phyloP scores from a whole-genome alignment of 2,888 invertebrate genomes.

The Melieria picta region DNA sequence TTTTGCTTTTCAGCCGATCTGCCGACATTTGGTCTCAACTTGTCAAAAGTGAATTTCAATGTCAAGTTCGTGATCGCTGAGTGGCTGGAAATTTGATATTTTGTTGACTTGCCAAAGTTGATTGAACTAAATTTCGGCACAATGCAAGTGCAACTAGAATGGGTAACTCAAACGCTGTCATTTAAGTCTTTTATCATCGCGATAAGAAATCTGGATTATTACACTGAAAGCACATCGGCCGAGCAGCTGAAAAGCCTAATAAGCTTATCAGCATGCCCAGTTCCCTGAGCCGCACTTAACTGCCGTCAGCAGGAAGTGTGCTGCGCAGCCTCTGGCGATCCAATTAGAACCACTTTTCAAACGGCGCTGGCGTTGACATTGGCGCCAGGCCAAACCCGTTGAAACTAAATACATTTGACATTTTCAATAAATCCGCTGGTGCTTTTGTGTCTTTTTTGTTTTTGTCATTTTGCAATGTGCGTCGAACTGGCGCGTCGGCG shows the following conservation, averaged over 20 bases:
- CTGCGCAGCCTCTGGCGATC: background rate
- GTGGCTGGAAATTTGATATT: constrained; percentile 17
- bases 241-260: background rate
- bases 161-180: background rate
- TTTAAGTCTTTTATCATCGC: background rate
- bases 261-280: background rate
- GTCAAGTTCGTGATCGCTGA: constrained; percentile 43
- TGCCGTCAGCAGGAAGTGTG: constrained; percentile 20
- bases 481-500: constrained; percentile 23
- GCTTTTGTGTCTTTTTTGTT: background rate
- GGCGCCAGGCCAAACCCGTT: constrained; percentile 29
- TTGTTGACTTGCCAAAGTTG: background rate
- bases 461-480: background rate
- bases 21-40: background rate
- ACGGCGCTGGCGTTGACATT: constrained; percentile 21
- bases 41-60: constrained; percentile 41
- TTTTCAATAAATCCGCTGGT: constrained; percentile 15
- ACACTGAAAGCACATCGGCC: too few species aligned
- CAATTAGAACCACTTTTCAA: constrained; percentile 24
- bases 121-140: background rate
- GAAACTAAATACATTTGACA: constrained; percentile 43
- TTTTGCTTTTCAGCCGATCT: too few species aligned
- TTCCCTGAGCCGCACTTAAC: background rate
- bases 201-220: too few species aligned
- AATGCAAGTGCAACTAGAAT: background rate